Evolutionary conservation across 2,797 vertebrate species (phyloP).

Genomic region (Pantherophis vulpinus): DNA sequence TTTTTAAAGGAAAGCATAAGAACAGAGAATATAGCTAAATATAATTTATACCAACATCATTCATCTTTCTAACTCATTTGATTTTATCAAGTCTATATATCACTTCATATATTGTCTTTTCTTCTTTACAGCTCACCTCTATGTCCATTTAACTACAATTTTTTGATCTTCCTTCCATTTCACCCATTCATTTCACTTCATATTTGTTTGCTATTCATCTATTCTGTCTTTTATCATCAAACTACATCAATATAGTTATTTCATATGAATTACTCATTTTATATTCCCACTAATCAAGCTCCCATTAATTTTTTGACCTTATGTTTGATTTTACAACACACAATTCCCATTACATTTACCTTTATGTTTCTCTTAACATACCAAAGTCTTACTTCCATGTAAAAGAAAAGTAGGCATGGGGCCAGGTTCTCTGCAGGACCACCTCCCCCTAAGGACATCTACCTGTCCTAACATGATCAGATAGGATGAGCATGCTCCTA

Average conservation of each 20-base stretch:
- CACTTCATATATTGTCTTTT: neutral
- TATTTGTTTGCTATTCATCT: neutral
- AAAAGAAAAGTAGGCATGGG: neutral
- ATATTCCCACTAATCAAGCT: neutral
- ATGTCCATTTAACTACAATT: neutral
- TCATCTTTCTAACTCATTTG: neutral
- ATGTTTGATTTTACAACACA: neutral
- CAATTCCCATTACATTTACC: neutral
- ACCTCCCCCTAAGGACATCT: neutral
- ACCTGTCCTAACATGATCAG: neutral
- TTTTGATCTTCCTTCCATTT: neutral
- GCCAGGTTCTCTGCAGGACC: neutral
- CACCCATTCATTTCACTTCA: neutral
- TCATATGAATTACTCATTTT: neutral
- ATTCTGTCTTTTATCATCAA: neutral
- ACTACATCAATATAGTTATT: neutral
- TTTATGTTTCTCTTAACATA: neutral
- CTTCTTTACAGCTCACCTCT: neutral
- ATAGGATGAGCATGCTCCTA: neutral
- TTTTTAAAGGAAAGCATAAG: neutral
- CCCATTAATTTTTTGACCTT: neutral
- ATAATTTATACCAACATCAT: neutral
- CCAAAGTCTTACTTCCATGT: neutral
- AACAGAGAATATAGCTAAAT: neutral
- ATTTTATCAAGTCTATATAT: neutral